Base-by-base conservation (phyloP, 1,140 invertebrate species). In the Caenorhabditis brenneri region DNA sequence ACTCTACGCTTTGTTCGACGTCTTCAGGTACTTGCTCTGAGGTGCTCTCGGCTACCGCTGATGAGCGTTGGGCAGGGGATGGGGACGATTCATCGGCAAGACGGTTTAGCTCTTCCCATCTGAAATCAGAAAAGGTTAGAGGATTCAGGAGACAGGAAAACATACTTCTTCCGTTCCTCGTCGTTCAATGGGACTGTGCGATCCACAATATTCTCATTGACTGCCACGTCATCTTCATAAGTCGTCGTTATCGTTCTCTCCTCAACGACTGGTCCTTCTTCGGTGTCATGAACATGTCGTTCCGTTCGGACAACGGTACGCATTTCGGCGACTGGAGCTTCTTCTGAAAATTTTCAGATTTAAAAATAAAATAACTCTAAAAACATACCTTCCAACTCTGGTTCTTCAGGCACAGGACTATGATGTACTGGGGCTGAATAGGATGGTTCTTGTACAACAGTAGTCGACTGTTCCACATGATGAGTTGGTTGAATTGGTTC, bases 251-350 rank as follows among this genome's bases (percentile, higher is more conserved):
- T 84, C 0, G 87, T 88, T 46, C 86, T 86, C 58, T 90, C 89
- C 53, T 90, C 90, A 24, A 90, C 89, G n/a, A 90, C 81, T 29
- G 89, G 89, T 78, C 85, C 86, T n/a, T 80, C 55, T 15, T 83
- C 85, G 4, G 85, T 87, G 49, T 86, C 84, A 80, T 86, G 84
- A 24, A 87, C 85, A 51, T 87, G 86, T 46, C 86, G 39, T 79
- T 87, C 86, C 19, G 85, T 87, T 60, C 82, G 46, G 36, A 84
- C 82, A 22, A 87, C 86, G 10, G 82, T 86, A 16, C 85, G 22
- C 48, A 86, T 80, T 48, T 84, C 79, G 22, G 82, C 69, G 22
- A 83, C 74, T 48, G 82, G 81, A n/a, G 81, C 81, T 74, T 82
- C 78, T 79, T 83, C 82, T 79, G 36, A 69, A 82, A 55, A 29